Conservation (phyloP, 2,888 invertebrate species). For the Sipha maydis region DNA sequence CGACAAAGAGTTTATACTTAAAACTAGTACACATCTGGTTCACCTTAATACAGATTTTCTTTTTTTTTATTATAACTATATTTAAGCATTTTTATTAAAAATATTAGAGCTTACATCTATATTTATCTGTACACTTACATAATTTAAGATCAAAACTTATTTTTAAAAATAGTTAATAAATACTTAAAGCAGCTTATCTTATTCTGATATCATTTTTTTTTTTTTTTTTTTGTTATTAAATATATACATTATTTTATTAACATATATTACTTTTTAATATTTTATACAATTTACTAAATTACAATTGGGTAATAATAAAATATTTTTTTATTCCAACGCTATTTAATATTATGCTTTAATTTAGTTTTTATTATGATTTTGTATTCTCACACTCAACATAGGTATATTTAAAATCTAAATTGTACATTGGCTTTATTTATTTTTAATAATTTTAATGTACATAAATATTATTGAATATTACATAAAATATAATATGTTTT, state of each 20-base stretch:
- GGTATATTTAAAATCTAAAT: background rate
- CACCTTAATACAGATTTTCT: too few species aligned
- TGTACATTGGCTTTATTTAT: conserved; percentile 27
- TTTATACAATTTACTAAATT: background rate
- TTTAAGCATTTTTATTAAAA: too few species aligned
- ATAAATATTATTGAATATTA: background rate
- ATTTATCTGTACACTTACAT: background rate
- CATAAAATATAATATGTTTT: background rate
- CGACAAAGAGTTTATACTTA: too few species aligned
- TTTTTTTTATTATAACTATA: background rate
- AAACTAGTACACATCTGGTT: too few species aligned
- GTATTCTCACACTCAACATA: background rate
- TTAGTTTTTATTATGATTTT: background rate
- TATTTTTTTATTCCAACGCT: background rate
- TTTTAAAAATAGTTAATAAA: background rate
- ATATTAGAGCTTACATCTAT: background rate
- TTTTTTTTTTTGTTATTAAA: too few species aligned
- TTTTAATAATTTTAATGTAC: background rate
- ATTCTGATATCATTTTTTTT: background rate
- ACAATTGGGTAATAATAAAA: background rate
- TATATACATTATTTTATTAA: too few species aligned
- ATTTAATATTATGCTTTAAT: background rate
- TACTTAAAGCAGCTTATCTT: background rate
- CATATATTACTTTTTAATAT: too few species aligned
- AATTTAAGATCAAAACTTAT: background rate